Conservation (phyloP, 2,113 vertebrate species). For the Australoheros scitulus region DNA sequence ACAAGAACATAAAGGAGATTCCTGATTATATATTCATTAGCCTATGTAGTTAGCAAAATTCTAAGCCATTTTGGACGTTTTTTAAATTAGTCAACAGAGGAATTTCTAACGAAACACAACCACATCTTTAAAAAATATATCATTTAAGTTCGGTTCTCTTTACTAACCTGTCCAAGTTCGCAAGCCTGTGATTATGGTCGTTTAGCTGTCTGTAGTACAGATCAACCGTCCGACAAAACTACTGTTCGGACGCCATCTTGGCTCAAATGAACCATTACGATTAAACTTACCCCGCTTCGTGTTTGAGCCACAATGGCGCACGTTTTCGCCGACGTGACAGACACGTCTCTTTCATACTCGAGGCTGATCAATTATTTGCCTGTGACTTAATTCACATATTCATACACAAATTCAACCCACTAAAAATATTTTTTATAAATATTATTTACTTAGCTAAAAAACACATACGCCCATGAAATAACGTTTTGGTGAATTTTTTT, state of each 20-base stretch:
- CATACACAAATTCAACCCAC: rapidly evolving
- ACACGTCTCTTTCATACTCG: constrained; percentile 64
- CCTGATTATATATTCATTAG: too few species aligned
- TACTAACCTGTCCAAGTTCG: constrained; percentile 13
- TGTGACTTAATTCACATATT: not conserved
- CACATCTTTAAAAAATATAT: not conserved
- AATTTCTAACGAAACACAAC: not conserved
- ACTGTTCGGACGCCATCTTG: constrained; percentile 48
- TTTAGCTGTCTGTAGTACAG: not conserved
- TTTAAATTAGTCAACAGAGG: not conserved
- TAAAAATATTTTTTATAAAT: not conserved
- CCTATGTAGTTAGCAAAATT: not conserved
- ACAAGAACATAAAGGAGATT: not conserved
- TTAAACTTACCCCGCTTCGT: rapidly evolving
- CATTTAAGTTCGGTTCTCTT: not conserved
- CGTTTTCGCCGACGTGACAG: constrained; percentile 26
- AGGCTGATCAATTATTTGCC: constrained; percentile 26
- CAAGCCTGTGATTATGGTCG: constrained; percentile 19
- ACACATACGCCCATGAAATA: not conserved
- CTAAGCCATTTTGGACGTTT: not conserved
- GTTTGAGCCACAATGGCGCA: constrained; percentile 74
- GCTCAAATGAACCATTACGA: constrained; percentile 31
- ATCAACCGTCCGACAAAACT: constrained; percentile 26
- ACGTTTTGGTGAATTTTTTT: rapidly evolving
- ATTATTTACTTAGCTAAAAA: not conserved